Base-by-base conservation (phyloP, 1,140 invertebrate species). In the Solenopsis invicta region DNA sequence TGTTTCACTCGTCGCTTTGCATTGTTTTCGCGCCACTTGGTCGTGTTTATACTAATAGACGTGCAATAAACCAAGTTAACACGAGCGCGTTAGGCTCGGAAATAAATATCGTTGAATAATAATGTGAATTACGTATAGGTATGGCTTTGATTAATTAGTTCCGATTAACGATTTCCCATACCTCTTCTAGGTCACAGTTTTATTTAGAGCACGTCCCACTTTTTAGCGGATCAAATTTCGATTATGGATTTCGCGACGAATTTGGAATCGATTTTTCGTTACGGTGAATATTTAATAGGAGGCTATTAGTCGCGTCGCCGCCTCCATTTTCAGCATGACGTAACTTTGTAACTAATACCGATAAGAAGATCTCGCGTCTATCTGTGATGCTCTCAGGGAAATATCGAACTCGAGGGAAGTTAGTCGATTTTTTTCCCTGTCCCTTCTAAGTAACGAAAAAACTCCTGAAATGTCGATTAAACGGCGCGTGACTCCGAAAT, bases 221-320 rank as follows among this genome's bases (percentile, higher is more conserved):
- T 72, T 72, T 82, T 59, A 34, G 16, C 50, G 18, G 24, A 59
- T 82, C 48, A 72, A 59, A 54, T 82, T 82, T 82, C 16, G 50
- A 59, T 72, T 59, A 72, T 29, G n/a, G 18, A 56, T 82, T 72
- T 21, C 29, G 69, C 52, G 78, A 45, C 21, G 37, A 74, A 82
- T 88, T 87, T 41, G 29, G n/a, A 29, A 71, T 54, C 45, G 61
- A 54, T 71, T 41, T 80, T 61, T 54, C 78, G 13, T 77, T 29
- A 45, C 18, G 62, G 18, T 48, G 80, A 48, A 37, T 59, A 67
- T 71, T 34, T 18, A 41, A 84, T 45, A 56, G 29, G 5, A 24
- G 48, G 2, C 54, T 16, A 18, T 67, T 74, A 69, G 41, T 69
- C 62, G 29, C 16, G 41, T 41, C 16, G 16, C 34, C 1, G 13